A percentile compares a stretch with the other conserved stretches of the same genome.
Evolutionary conservation across 2,113 vertebrate species (phyloP).

Genomic region (Melanostigma gelatinosum): DNA sequence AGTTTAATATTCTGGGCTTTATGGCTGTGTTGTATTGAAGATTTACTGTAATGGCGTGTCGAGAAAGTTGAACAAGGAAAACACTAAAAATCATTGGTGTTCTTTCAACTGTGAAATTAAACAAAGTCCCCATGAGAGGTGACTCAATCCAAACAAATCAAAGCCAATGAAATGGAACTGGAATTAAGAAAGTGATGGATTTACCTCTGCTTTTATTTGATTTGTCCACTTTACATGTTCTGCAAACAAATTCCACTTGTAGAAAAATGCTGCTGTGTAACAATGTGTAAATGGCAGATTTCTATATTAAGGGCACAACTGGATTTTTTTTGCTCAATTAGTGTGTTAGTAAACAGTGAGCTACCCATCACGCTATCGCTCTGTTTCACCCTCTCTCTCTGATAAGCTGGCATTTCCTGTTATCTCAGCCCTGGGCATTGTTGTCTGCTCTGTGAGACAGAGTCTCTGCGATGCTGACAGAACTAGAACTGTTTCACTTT

Average conservation of each 20-base stretch:
- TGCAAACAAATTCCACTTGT: conserved; percentile 47
- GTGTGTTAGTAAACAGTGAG: conserved; percentile 55
- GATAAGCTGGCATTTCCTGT: conserved; percentile 84
- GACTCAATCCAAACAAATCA: conserved; percentile 80
- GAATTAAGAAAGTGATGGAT: conserved; percentile 75
- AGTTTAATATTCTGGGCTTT: conserved; percentile 64
- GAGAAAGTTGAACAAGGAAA: conserved; percentile 77
- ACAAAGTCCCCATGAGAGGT: conserved; percentile 78
- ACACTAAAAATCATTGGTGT: conserved; percentile 78
- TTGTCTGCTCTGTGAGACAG: conserved; percentile 73
- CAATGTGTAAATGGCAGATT: conserved; percentile 17
- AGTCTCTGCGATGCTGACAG: conserved; percentile 65
- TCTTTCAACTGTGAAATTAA: conserved; percentile 82
- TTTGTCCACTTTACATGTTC: conserved; percentile 57
- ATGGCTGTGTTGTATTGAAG: conserved; percentile 63
- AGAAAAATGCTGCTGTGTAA: neutral
- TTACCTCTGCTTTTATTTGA: conserved; percentile 62
- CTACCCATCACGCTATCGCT: conserved; percentile 52
- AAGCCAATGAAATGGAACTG: conserved; percentile 76
- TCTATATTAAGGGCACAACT: conserved; percentile 24
- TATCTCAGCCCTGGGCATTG: conserved; percentile 76
- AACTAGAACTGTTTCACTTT: conserved; percentile 68
- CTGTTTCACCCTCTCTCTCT: conserved; percentile 58
- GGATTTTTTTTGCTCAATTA: conserved; percentile 46
- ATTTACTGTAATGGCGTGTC: conserved; percentile 76